These are phyloP conservation scores for Leuctra nigra DNA, from an alignment of 2,888 invertebrate species.

Conservation along the genomic window DNA sequence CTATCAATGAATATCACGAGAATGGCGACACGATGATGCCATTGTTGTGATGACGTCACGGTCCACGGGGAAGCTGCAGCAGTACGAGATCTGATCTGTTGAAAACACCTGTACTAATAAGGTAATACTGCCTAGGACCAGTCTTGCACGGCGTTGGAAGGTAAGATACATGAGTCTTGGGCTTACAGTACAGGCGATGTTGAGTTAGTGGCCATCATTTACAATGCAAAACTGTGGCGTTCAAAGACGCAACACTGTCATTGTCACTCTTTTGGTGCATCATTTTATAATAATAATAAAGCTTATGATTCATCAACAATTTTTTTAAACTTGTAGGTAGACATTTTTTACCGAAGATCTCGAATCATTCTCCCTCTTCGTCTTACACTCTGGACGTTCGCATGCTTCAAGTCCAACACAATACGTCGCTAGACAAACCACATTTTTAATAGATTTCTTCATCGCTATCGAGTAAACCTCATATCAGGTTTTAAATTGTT, in stretches of 20 bases:
- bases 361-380: background rate
- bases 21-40: slow-evolving; percentile 4
- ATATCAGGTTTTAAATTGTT: background rate
- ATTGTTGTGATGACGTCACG: background rate
- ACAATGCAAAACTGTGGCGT: too few species aligned
- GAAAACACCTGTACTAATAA: slow-evolving; percentile 8
- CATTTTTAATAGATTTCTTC: background rate
- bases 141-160: too few species aligned
- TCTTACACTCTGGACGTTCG: background rate
- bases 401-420: too few species aligned
- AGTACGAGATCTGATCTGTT: background rate
- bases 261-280: too few species aligned
- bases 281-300: too few species aligned
- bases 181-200: too few species aligned
- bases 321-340: too few species aligned
- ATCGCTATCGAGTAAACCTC: background rate
- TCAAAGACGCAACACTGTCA: too few species aligned
- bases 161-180: too few species aligned
- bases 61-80: background rate
- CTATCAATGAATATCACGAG: background rate
- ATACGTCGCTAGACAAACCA: background rate
- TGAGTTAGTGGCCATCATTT: too few species aligned
- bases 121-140: background rate
- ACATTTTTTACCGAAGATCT: too few species aligned
- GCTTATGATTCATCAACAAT: too few species aligned